Percentiles rank a stretch among this genome's conserved stretches.
These are phyloP conservation scores for Halcyon smyrnensis DNA, from an alignment of 2,797 vertebrate species.

Conservation along the genomic window DNA sequence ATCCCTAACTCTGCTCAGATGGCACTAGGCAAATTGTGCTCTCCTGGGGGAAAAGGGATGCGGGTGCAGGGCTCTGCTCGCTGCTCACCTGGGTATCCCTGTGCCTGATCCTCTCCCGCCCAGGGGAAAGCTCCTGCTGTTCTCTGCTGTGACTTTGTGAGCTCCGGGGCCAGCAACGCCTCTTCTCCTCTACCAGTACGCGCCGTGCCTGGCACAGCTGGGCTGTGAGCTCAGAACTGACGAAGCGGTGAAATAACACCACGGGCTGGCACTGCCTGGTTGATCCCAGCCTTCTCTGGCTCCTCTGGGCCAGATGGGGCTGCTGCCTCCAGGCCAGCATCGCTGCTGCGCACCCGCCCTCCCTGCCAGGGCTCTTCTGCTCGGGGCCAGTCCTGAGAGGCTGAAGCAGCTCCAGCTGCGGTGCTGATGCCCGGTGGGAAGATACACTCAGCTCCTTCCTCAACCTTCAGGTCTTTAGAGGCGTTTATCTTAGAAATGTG, in stretches of 20 bases:
- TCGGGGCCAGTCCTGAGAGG: not conserved
- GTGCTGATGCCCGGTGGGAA: fast-evolving
- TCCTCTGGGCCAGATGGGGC: not conserved
- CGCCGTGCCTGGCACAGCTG: not conserved
- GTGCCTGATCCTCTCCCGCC: not conserved
- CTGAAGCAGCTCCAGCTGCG: fast-evolving
- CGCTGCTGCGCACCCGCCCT: fast-evolving
- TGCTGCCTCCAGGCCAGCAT: not conserved
- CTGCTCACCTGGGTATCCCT: fast-evolving
- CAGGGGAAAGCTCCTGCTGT: not conserved
- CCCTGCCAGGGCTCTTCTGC: not conserved
- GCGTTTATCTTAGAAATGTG: not conserved
- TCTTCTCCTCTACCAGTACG: not conserved
- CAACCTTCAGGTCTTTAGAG: not conserved
- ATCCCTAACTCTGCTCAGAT: not conserved
- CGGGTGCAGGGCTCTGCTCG: fast-evolving
- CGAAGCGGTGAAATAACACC: not conserved
- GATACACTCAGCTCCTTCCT: not conserved
- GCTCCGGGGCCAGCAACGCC: not conserved
- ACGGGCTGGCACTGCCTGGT: not conserved
- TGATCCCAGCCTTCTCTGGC: not conserved
- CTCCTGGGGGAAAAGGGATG: not conserved
- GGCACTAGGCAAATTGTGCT: not conserved
- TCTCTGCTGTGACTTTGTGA: not conserved
- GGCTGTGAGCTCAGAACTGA: not conserved